Evolutionary conservation across 2,113 vertebrate species (phyloP).

Genomic region (Corvus cornix): DNA sequence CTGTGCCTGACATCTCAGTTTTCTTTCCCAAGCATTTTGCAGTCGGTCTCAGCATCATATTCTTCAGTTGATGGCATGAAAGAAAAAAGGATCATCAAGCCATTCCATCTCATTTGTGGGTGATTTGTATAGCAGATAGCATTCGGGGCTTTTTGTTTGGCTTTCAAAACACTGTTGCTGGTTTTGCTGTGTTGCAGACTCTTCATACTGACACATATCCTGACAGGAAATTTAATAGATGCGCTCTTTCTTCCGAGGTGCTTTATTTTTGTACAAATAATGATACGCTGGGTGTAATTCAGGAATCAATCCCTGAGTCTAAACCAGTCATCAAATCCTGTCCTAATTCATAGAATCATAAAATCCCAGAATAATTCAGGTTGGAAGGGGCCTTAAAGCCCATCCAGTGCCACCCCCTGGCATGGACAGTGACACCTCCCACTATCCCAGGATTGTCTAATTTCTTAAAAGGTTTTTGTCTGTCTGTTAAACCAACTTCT

Average conservation of each 20-base stretch:
- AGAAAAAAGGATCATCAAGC: not conserved
- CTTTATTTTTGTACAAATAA: not conserved
- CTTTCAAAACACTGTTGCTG: not conserved
- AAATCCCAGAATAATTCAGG: not conserved
- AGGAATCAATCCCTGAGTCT: not conserved
- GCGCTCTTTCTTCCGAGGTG: not conserved
- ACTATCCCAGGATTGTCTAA: not conserved
- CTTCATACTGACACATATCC: not conserved
- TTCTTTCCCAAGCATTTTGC: not conserved
- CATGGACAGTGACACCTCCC: not conserved
- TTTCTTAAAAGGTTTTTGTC: constrained; percentile 49
- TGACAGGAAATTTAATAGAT: not conserved
- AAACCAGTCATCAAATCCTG: not conserved
- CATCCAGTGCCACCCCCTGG: not conserved
- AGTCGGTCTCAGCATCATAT: not conserved
- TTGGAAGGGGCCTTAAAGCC: not conserved
- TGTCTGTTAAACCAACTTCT: constrained; percentile 3
- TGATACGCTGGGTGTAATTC: not conserved
- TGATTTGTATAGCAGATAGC: constrained; percentile 11
- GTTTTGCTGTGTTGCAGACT: not conserved
- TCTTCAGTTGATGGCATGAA: not conserved
- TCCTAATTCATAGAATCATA: not conserved
- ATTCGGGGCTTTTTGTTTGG: not conserved
- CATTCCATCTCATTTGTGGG: not conserved
- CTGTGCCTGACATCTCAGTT: not conserved